Evolutionary conservation across 1,140 invertebrate species (phyloP).

Genomic region (Propsilocerus akamusi): DNA sequence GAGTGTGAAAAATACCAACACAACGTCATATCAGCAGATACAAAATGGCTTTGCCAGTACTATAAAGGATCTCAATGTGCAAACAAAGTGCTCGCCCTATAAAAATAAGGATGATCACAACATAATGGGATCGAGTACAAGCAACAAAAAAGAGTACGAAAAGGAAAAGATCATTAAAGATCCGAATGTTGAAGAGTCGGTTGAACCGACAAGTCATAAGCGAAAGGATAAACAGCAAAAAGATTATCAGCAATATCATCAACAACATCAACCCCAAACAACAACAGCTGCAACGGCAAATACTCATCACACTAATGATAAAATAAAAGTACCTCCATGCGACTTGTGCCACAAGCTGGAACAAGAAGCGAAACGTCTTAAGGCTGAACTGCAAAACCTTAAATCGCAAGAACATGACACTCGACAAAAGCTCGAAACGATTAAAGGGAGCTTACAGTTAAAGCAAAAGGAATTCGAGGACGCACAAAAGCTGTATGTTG

Average conservation of each 20-base stretch:
- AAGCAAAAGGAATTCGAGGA: conserved; percentile 24
- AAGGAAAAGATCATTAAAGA: not conserved
- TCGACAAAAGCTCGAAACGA: conserved; percentile 46
- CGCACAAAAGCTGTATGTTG: conserved; percentile 15
- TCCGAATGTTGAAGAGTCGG: not conserved
- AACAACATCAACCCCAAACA: conserved; percentile 5
- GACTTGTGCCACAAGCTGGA: conserved; percentile 31
- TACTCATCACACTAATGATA: conserved; percentile 11
- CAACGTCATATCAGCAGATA: not conserved
- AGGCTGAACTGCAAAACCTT: conserved; percentile 54
- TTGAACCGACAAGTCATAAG: not conserved
- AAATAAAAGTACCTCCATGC: conserved; percentile 19
- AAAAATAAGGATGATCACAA: not conserved
- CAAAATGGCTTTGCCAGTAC: conserved; percentile 1
- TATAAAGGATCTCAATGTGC: not conserved
- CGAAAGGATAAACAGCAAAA: not conserved
- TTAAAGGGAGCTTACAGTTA: conserved; percentile 22
- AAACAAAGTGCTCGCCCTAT: not conserved
- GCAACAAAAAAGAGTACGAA: not conserved
- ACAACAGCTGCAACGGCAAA: conserved; percentile 19
- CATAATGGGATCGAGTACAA: not conserved
- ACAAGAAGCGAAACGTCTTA: conserved; percentile 60
- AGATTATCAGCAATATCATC: conserved; percentile 8
- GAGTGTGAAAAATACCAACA: not conserved
- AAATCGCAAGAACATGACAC: conserved; percentile 70